Conservation (phyloP, 2,888 invertebrate genomes). For the Cheilosia vulpina region DNA sequence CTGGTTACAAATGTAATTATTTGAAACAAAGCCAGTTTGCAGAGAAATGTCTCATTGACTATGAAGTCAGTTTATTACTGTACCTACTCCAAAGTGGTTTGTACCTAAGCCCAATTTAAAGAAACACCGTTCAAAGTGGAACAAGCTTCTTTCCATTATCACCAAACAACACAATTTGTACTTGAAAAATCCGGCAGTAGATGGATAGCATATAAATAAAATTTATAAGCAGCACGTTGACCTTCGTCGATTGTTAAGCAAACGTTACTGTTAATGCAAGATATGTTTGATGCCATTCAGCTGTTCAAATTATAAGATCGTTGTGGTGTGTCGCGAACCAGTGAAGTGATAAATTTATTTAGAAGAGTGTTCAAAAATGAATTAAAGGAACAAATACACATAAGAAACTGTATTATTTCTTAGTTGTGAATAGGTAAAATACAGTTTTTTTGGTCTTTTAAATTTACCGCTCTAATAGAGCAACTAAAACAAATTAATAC, state of each 20-base stretch:
- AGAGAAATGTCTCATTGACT: not conserved
- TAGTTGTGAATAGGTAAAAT: no score
- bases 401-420: not conserved
- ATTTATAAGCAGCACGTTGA: not conserved
- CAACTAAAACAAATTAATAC: no score
- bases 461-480: no score
- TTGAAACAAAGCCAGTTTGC: not conserved
- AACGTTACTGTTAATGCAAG: not conserved
- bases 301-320: constrained; percentile 10
- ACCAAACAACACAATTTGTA: not conserved
- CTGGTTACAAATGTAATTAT: not conserved
- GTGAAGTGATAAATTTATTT: not conserved
- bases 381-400: not conserved
- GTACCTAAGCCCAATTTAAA: no score
- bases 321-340: constrained; percentile 7
- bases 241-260: constrained; percentile 11
- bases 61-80: not conserved
- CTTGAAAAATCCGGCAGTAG: not conserved
- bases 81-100: not conserved
- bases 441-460: no score
- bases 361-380: no score
- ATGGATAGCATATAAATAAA: not conserved
- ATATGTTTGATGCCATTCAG: not conserved
- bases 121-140: not conserved
- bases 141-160: no score